A percentile compares a stretch with the other conserved stretches of the same genome.
phyloP scores from a whole-genome alignment of 2,797 vertebrate species.

The Enteromius viviparus region DNA sequence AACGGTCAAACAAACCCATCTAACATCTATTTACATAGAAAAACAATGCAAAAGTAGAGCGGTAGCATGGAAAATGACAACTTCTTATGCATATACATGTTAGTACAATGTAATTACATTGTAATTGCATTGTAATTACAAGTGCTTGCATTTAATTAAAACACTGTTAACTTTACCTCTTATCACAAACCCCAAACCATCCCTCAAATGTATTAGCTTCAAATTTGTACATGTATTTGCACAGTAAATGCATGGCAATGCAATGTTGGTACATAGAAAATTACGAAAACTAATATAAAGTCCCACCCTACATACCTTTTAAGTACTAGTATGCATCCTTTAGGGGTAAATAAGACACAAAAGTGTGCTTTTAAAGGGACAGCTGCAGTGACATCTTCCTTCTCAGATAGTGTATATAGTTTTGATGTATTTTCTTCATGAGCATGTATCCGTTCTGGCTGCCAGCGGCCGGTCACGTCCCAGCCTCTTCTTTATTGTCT shows the following conservation, averaged over 20 bases:
- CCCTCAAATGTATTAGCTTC: neutral
- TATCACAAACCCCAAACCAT: neutral
- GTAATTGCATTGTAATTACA: neutral
- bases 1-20: neutral
- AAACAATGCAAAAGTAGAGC: neutral
- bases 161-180: neutral
- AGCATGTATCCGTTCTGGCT: neutral
- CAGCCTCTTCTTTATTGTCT: conserved; percentile 78
- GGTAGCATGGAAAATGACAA: neutral
- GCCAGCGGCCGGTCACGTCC: conserved; percentile 5
- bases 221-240: neutral
- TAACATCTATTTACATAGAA: neutral
- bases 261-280: neutral
- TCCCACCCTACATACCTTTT: neutral
- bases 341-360: neutral
- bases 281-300: neutral
- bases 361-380: neutral
- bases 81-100: neutral
- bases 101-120: neutral
- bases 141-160: neutral
- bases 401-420: neutral
- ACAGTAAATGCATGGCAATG: neutral
- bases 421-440: neutral
- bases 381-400: neutral
- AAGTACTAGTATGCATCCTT: neutral